Base-by-base conservation (phyloP, 2,888 invertebrate species). In the Pammene aurita region DNA sequence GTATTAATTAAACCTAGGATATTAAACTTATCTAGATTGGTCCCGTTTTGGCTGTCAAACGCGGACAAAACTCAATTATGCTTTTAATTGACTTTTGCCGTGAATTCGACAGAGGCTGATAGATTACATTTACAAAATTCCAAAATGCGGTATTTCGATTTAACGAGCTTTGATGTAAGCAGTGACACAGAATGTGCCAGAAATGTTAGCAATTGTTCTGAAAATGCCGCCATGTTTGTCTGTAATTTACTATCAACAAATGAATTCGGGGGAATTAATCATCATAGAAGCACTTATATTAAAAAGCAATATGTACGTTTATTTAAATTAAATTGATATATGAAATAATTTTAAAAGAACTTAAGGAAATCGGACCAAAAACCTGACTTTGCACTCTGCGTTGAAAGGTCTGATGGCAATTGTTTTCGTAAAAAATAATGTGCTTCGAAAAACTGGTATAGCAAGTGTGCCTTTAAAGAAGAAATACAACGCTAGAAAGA, bases 61-160 rank as follows among this genome's bases (percentile, higher is more conserved):
- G 73, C 74, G 35, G 83, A 78, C 83, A 86, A 85, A 81, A 84
- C 83, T 84, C 87, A 85, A 89, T 89, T 89, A 87, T 84, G 82
- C 86, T 88, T 88, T 88, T 87, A 89, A 89, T 89, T 88, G 87
- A 85, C 79, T 82, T 78, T 79, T 74, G 81, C 79, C 79, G 82
- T 87, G 86, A 80, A 80, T 84, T 84, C 88, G 89, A 87, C 87
- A 81, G 80, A 77, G 26, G 26, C 80, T 74, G 71, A 57, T 73
- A 73, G 74, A 71, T 73, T 73, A 75, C 72, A 75, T 75, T 72
- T 48, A n/a, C 35, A 46, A 61, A 61, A 52, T 55, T 60, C 11
- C 61, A 61, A 64, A 42, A 18, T 18, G 16, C 11, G 14, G 54
- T 34, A 34, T 41, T 63, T 63, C n/a, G 13, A 52, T 55, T 54